Base-by-base conservation (phyloP, 2,888 invertebrate species). In the Platycheirus rosarum region DNA sequence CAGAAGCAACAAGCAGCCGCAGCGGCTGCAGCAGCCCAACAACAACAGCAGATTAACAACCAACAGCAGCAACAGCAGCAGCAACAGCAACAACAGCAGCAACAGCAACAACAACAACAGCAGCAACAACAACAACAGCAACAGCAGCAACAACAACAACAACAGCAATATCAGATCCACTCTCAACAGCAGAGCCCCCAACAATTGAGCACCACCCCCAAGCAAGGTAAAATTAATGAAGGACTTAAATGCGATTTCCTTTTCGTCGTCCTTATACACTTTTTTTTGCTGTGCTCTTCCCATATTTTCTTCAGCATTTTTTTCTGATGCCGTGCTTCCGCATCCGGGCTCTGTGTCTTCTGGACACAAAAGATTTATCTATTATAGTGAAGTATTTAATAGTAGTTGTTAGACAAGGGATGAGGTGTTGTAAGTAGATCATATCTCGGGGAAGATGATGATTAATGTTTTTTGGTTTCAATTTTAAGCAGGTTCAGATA, bases 141-240 rank as follows among this genome's bases (percentile, higher is more conserved):
- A 78, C 87, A 86, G 53, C 88, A 88, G 84, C 85, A 85, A 32
- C 86, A 85, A 57, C 87, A 87, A 49, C 85, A 86, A 73, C 85
- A 82, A 55, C 85, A 89, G 84, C 90, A 90, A 87, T 90, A 90
- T 86, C 90, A 90, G 85, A 90, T 90, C 65, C 90, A 90, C 77
- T 90, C 90, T 85, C 90, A 90, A 86, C 90, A 90, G 85, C 90
- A 90, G 85, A 90, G 90, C 85, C 90, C 90, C 84, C 90, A 90
- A 86, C 90, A 90, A 86, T 87, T 89, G 87, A 86, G 88, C 87
- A 87, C 87, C 74, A 89, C 90, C 62, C 89, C 90, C 75, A 90
- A 90, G 86, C 90, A 90, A 89, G 90, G 90, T 90, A 88, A 76
- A 60, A 82, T 82, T 82, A 82, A 82, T 82, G 55, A 82, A 82